phyloP scores from a whole-genome alignment of 2,113 vertebrate genomes.

The Bostrychus sinensis region DNA sequence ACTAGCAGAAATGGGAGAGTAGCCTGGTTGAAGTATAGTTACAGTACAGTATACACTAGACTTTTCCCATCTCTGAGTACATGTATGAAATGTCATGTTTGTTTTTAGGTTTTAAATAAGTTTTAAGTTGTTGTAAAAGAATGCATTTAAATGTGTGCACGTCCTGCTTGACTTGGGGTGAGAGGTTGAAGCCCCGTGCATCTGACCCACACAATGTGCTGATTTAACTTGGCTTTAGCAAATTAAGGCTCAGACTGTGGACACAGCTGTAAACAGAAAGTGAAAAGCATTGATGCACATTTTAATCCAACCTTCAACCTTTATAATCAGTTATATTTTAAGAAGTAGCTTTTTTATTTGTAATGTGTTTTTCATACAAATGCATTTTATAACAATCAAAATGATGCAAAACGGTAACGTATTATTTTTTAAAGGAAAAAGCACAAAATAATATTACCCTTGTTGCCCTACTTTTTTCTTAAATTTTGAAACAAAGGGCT shows the following conservation, averaged over 20 bases:
- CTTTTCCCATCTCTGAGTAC: too few relatives aligned
- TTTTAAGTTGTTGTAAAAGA: neutral
- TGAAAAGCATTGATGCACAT: constrained; percentile 28
- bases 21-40: too few relatives aligned
- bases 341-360: constrained; percentile 1
- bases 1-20: too few relatives aligned
- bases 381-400: constrained; percentile 6
- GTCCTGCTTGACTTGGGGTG: constrained; percentile 13
- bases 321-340: constrained; percentile 33
- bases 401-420: neutral
- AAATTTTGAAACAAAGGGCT: constrained; percentile 36
- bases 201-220: constrained; percentile 48
- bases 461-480: constrained; percentile 16
- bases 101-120: neutral
- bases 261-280: constrained; percentile 38
- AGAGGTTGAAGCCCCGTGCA: constrained; percentile 21
- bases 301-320: constrained; percentile 38
- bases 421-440: constrained; percentile 28
- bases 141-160: constrained; percentile 1
- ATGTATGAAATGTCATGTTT: neutral
- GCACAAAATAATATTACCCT: constrained; percentile 31
- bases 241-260: constrained; percentile 60
- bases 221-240: constrained; percentile 51
- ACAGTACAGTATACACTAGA: too few relatives aligned
- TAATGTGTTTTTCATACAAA: constrained; percentile 5